Percentiles rank a stretch among this genome's conserved stretches.
These are phyloP conservation scores for Conomelus anceps DNA, from an alignment of 2,888 invertebrate species.

Conservation along the genomic window DNA sequence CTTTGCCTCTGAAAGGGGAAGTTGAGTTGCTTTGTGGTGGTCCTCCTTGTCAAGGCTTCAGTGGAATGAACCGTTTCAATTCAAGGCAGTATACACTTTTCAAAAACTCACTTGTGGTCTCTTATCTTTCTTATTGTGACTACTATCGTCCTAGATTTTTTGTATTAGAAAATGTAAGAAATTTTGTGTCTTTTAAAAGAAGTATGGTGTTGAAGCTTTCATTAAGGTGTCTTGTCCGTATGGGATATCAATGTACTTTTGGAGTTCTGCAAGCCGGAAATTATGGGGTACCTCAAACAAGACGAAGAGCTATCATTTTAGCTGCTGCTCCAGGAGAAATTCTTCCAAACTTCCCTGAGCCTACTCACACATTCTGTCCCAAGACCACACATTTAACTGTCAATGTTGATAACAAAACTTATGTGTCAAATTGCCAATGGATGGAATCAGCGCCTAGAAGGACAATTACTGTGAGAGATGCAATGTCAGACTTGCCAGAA, in stretches of 20 bases:
- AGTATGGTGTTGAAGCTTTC: constrained; percentile 76
- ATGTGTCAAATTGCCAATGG: constrained; percentile 51
- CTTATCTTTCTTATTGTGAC: constrained; percentile 77
- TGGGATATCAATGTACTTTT: constrained; percentile 84
- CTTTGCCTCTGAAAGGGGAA: constrained; percentile 66
- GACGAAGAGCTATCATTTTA: constrained; percentile 65
- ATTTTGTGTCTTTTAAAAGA: constrained; percentile 76
- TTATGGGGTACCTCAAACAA: constrained; percentile 77
- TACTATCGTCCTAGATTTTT: constrained; percentile 78
- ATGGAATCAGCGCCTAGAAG: constrained; percentile 65
- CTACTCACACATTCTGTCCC: constrained; percentile 67
- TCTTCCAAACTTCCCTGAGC: constrained; percentile 71
- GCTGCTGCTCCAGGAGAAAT: constrained; percentile 74
- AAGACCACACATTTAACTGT: constrained; percentile 58
- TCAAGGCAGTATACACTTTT: constrained; percentile 75
- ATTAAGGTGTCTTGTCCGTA: constrained; percentile 63
- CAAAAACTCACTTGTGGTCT: constrained; percentile 76
- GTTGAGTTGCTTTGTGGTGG: constrained; percentile 80
- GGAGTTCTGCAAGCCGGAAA: constrained; percentile 81
- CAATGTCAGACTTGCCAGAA: constrained; percentile 73
- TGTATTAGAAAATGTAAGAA: constrained; percentile 77
- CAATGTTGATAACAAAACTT: constrained; percentile 53
- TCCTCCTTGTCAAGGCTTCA: constrained; percentile 85
- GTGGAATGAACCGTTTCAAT: constrained; percentile 84
- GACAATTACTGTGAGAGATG: constrained; percentile 71